Base-by-base conservation (phyloP, 1,140 invertebrate genomes). In the Glossosoma conforme region DNA sequence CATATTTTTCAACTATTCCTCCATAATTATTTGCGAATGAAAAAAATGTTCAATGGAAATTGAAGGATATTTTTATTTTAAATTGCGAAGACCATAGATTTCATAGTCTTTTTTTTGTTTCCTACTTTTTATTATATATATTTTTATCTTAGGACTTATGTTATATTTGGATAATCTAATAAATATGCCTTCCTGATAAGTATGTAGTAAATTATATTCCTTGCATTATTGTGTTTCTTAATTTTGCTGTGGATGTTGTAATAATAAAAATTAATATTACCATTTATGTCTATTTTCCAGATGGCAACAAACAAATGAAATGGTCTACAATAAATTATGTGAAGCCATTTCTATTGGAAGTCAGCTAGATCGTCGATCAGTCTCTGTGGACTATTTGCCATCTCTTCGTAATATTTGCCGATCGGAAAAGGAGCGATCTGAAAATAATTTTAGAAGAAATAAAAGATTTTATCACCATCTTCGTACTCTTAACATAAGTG, bases 401-500 rank as follows among this genome's bases (percentile, higher is more conserved):
- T 53, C 59, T 1, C 69, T 81, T 48, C 71, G 81, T 15, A 62
- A 64, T 28, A 78, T 83, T 30, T 78, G 77, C 45, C 71, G 78
- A 38, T 64, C 72, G 22, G 81, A 83, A 58, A 73, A 70, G 52
- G 56, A 60, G 10, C 74, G 79, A 55, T 70, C 72, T 3, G 65
- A 68, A 30, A 65, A 51, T 17, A 74, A 67, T 59, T 60, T 52
- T 15, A 79, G 67, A 62, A 70, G 74, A 62, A 77, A 74, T 58
- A 82, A 70, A 65, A 66, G 80, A 33, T 83, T 81, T 62, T 80
- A 77, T 67, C 77, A 82, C 61, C 82, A 83, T 64, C 65, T 83
- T 3, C 70, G 66, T 42, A 68, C 68, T 20, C 32, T 69, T 18
- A 70, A 65, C 61, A 42, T 70, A 36, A 49, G 64, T 14, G 65